These are phyloP conservation scores for Rhizoglyphus robini DNA, from an alignment of 1,140 invertebrate species.

Conservation along the genomic window DNA sequence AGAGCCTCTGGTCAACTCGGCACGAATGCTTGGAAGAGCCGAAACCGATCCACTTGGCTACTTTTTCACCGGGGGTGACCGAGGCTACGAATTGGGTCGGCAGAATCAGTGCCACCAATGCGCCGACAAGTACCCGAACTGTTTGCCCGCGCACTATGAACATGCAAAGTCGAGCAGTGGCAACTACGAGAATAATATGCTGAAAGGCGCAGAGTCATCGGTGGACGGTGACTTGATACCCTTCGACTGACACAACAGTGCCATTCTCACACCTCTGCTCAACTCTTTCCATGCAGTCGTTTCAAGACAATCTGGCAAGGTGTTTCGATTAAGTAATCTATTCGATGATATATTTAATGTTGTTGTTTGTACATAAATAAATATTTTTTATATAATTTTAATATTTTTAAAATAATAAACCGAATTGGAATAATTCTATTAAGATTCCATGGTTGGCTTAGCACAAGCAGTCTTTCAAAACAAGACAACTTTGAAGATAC, in stretches of 20 bases:
- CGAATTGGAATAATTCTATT: too few relatives aligned
- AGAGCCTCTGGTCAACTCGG: slow-evolving; percentile 5
- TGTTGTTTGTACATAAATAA: too few relatives aligned
- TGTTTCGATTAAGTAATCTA: too few relatives aligned
- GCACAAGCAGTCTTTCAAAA: too few relatives aligned
- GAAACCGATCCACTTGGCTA: neutral
- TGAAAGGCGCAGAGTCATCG: neutral
- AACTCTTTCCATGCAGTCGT: neutral
- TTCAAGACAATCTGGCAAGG: too few relatives aligned
- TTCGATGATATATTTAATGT: too few relatives aligned
- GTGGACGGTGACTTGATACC: neutral
- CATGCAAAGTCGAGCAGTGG: neutral
- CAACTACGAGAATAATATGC: neutral
- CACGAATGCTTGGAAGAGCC: neutral
- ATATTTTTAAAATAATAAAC: too few relatives aligned
- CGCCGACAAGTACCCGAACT: neutral
- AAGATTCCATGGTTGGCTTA: too few relatives aligned
- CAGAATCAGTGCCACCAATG: slow-evolving; percentile 9
- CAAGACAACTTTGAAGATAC: too few relatives aligned
- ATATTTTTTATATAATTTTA: too few relatives aligned
- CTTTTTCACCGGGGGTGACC: slow-evolving; percentile 16
- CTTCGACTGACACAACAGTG: neutral
- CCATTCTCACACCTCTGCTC: neutral
- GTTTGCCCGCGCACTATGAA: neutral
- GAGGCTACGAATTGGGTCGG: slow-evolving; percentile 12